Evolutionary conservation across 2,113 vertebrate species (phyloP), one percentile per base, ranked within the genome.

Genomic region (Pampusana beccarii): DNA sequence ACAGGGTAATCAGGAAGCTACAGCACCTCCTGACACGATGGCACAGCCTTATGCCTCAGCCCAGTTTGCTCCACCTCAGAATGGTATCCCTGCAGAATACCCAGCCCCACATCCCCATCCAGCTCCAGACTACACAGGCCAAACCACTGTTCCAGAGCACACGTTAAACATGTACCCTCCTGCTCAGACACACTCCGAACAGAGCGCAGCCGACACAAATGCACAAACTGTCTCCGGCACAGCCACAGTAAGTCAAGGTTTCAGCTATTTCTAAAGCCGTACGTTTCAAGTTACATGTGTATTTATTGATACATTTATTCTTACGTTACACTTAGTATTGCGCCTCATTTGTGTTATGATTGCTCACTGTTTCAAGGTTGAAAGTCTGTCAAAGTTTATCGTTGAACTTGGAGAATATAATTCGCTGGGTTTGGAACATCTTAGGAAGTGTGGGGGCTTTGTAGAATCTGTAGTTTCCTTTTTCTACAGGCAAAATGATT

Each of bases 1-100:
- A 28, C 97, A 99, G 99, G 99, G 99, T 99, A 99, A 99, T 98
- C 99, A 99, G 98, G 99, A 99, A 98, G 98, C 98, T 92, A 98
- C 99, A 90, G 98, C 98, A 91, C 98, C 99, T 98, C 99, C 99
- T 91, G 99, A 99, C 97, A 99, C 99, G 83, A 99, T 99, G 99
- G 99, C 99, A 86, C 99, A 99, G 98, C 98, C 99, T 97, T 99
- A 99, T 16, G 98, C 99, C 67, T 99, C 99, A 10, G 98, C 99
- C 81, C 99, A 99, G 98, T 99, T 99, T 28, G 98, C 99, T 40
- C 98, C 99, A 73, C 98, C 99, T 57, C 99, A 99, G 98, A 99
- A 99, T 11, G 98, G 99, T 90, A 99, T 99, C 96, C 99, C 98
- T 48, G 98, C 99, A 91, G 99, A 99, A 92, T 99, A 99, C 97